Base-by-base conservation (phyloP, 2,113 vertebrate species). In the Bambusicola thoracicus region DNA sequence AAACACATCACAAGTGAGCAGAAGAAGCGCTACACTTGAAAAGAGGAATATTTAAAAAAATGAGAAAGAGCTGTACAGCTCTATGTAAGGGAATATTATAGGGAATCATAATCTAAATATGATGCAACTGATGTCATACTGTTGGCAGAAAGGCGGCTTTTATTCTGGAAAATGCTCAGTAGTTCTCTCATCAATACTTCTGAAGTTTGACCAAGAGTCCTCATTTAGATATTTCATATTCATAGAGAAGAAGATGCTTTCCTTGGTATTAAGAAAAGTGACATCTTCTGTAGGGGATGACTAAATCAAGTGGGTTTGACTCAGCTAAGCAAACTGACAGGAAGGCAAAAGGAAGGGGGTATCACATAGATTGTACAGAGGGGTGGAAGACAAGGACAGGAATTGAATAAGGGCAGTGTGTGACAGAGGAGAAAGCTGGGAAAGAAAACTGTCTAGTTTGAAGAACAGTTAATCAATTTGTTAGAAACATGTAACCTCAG, bases 1-100 rank as follows among this genome's bases (percentile, higher is more conserved):
- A 36, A 86, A 24, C 0, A 0, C 40, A 55, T 20, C 38, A 56
- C 6, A 83, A 51, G 22, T 4, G 76, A 85, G 10, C 12, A 5
- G 10, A 80, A 36, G 40, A 94, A 63, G 11, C 38, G 25, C 10
- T 78, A 32, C 11, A 69, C 14, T 53, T 82, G n/a, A 56, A 62
- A 87, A 67, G 49, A 59, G 43, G 36, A 63, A 80, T 19, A 76
- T 72, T 34, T 0, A 0, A 43, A 81, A 66, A 80, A 80, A 49
- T 5, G 30, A 77, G 58, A 87, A 89, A 36, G 24, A 79, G 53
- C 40, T 19, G 30, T 32, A 21, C 13, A 82, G 81, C n/a, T n/a
- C n/a, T n/a, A n/a, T n/a, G 73, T 63, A 85, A 85, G 68, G 66
- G 66, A 19, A 27, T 5, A 36, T 43, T 65, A 40, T 5, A 46